Base-by-base conservation (phyloP, 2,113 vertebrate genomes). In the Aix galericulata region DNA sequence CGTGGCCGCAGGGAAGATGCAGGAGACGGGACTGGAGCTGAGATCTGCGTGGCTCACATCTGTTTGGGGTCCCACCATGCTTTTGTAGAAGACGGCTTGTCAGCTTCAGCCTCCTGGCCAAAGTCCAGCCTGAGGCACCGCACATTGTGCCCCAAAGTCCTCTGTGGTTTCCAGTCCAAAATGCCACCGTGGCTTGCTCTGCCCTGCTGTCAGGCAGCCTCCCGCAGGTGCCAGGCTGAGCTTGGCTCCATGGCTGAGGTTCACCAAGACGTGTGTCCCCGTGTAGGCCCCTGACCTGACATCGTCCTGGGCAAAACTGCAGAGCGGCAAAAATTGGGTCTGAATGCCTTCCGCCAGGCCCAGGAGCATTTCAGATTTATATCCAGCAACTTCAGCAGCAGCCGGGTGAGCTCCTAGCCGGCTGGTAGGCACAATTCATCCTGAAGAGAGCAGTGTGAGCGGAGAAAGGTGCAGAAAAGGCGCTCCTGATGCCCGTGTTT, bases 71-170 rank as follows among this genome's bases (percentile, higher is more conserved):
- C 76, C 88, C 86, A 78, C 58, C 74, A 63, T 0, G 3, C 74
- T 81, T 27, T 17, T 53, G 55, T 23, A 64, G 13, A 71, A 66
- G 68, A 74, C 0, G 15, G 71, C 63, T 68, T 74, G 59, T 63
- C 75, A 93, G 63, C 93, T 15, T 40, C 27, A 77, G 50, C 27
- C n/a, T 46, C 89, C 64, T 93, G 91, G 94, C 93, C 60, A 8
- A 53, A 13, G 34, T 94, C 93, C 94, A 96, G 17, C n/a, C 5
- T 23, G 17, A 83, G 88, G 55, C 56, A 88, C 77, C 27, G 63
- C 38, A 58, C 62, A 44, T 3, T 0, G 1, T 62, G 94, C 66
- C 82, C 89, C 29, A 13, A 82, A 88, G 56, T 92, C 92, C 90
- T 86, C 77, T 12, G 40, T 34, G 69, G 80, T 84, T 95, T 88